Evolutionary conservation across 2,888 invertebrate species (phyloP).

Genomic region (Diaprepes abbreviatus): DNA sequence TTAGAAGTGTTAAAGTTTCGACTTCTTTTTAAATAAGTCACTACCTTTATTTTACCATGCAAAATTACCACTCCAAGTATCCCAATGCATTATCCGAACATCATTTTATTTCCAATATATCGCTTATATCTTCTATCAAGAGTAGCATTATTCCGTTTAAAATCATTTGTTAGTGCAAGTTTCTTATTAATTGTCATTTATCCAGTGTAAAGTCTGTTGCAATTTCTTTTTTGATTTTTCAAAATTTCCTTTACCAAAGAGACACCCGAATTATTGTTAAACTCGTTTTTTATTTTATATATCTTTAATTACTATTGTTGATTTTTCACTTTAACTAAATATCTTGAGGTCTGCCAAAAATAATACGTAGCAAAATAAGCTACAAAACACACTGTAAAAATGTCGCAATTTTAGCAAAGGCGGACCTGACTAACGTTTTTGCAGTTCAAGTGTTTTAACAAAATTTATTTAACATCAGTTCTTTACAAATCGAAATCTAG

Average conservation of each 20-base stretch:
- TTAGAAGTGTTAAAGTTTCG: no score
- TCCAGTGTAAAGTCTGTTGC: not conserved
- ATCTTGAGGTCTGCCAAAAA: slow-evolving; percentile 8
- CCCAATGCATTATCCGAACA: no score
- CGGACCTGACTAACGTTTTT: slow-evolving; percentile 23
- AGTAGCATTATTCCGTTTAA: no score
- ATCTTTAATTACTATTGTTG: slow-evolving; percentile 7
- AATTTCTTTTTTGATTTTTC: not conserved
- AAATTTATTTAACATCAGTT: slow-evolving; percentile 7
- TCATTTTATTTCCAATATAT: no score
- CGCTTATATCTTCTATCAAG: no score
- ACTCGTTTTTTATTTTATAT: slow-evolving; percentile 3
- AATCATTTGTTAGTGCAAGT: no score
- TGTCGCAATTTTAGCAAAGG: slow-evolving; percentile 10
- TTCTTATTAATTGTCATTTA: no score
- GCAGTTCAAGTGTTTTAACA: slow-evolving; percentile 19
- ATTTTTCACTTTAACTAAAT: slow-evolving; percentile 8
- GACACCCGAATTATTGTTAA: not conserved
- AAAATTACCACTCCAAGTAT: no score
- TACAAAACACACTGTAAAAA: slow-evolving; percentile 29
- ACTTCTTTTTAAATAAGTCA: no score
- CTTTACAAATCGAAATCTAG: slow-evolving; percentile 18
- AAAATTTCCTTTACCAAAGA: not conserved
- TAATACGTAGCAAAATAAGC: not conserved
- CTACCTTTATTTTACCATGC: no score